Conservation (phyloP, 2,888 invertebrate genomes). For the Quadroppia sp. region DNA sequence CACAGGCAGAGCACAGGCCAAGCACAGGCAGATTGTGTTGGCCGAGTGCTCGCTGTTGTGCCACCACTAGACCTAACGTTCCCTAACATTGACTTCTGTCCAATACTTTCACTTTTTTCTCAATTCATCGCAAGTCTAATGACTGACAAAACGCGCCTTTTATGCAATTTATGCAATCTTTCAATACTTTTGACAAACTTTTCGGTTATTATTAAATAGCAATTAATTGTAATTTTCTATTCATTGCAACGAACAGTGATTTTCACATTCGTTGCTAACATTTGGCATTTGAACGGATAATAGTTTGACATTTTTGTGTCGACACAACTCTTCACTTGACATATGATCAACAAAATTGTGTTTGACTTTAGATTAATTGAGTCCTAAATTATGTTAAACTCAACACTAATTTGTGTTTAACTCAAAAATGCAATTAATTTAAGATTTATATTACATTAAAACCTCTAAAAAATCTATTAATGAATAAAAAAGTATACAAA, state of each 20-base stretch:
- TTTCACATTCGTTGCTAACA: neutral
- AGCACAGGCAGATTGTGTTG: neutral
- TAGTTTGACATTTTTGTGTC: neutral
- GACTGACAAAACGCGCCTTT: neutral
- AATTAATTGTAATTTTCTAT: no score
- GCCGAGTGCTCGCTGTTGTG: neutral
- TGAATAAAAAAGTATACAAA: no score
- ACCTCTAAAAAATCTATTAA: neutral
- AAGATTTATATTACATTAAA: neutral
- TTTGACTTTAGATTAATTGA: neutral
- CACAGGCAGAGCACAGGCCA: no score
- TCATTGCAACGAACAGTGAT: no score
- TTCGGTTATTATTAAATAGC: neutral
- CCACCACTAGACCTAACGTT: neutral
- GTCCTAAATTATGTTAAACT: neutral
- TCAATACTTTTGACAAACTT: neutral
- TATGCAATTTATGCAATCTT: neutral
- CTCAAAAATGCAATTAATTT: neutral
- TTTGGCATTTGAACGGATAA: neutral
- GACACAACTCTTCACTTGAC: neutral
- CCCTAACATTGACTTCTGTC: neutral
- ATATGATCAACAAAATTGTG: neutral
- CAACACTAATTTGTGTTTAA: neutral
- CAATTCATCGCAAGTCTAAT: slow-evolving; percentile 2
- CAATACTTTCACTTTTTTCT: slow-evolving; percentile 16